Percentiles rank a stretch among this genome's conserved stretches.
phyloP scores from a whole-genome alignment of 2,888 invertebrate species.

The Argynnis bischoffii region DNA sequence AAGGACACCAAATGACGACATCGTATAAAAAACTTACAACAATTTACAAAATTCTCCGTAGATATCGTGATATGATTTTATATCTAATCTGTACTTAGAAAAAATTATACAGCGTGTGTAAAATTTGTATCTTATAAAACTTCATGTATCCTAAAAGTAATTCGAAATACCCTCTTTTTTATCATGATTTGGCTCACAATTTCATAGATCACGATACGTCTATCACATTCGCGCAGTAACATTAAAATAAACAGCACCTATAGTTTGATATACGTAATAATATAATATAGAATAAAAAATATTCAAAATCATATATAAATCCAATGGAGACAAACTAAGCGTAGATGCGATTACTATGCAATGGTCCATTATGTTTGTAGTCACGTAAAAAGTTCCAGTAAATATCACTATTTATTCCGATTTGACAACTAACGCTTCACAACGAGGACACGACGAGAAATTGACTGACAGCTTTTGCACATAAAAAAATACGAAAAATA shows the following conservation, averaged over 20 bases:
- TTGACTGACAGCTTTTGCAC: conserved; percentile 32
- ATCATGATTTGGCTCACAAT: conserved; percentile 74
- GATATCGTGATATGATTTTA: conserved; percentile 73
- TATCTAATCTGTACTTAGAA: conserved; percentile 74
- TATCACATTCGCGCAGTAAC: conserved; percentile 73
- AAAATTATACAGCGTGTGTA: conserved; percentile 68
- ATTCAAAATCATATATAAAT: conserved; percentile 68
- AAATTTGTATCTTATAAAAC: conserved; percentile 77
- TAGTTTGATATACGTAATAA: conserved; percentile 70
- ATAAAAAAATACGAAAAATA: conserved; percentile 15
- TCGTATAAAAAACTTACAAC: conserved; percentile 57
- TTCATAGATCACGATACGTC: conserved; percentile 65
- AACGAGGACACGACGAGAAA: conserved; percentile 52
- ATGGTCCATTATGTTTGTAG: conserved; percentile 62
- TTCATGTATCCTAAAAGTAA: conserved; percentile 76
- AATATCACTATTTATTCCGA: conserved; percentile 64
- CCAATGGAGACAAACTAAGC: conserved; percentile 63
- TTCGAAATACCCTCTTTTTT: conserved; percentile 75
- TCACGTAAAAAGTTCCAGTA: conserved; percentile 54
- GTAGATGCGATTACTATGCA: conserved; percentile 64
- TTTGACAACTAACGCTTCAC: conserved; percentile 69
- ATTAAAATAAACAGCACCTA: conserved; percentile 80
- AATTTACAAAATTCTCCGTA: conserved; percentile 62
- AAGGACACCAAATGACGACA: conserved; percentile 42
- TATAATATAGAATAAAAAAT: conserved; percentile 66